A percentile compares a stretch with the other conserved stretches of the same genome.
Evolutionary conservation across 1,140 invertebrate species (phyloP).

Genomic region (Pissodes strobi): DNA sequence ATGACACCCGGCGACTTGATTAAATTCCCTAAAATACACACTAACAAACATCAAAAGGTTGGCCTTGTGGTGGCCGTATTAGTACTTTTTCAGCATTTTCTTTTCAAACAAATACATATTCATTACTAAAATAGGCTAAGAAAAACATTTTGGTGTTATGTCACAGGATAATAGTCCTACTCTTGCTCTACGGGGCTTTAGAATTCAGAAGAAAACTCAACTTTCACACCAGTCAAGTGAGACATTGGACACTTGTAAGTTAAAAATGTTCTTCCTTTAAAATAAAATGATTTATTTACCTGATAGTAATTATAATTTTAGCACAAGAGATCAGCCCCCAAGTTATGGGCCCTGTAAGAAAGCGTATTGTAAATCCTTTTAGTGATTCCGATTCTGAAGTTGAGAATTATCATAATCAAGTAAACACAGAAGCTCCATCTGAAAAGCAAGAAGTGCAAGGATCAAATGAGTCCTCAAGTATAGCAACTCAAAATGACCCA

Average conservation of each 20-base stretch:
- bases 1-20: background rate
- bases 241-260: constrained; percentile 42
- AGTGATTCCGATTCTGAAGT: constrained; percentile 51
- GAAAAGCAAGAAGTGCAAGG: background rate
- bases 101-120: background rate
- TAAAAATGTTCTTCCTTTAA: constrained; percentile 1
- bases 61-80: constrained; percentile 1
- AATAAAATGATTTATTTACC: background rate
- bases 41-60: constrained; percentile 12
- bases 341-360: background rate
- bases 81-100: background rate
- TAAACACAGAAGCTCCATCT: background rate
- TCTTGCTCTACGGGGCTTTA: constrained; percentile 45
- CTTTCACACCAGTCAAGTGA: constrained; percentile 36
- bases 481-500: constrained; percentile 18
- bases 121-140: background rate
- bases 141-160: constrained; percentile 25
- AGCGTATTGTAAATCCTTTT: constrained; percentile 40
- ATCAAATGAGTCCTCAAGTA: background rate
- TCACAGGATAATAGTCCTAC: constrained; percentile 39
- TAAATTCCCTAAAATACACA: constrained; percentile 9
- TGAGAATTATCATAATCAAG: constrained; percentile 28
- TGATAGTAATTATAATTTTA: constrained; percentile 20
- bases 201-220: constrained; percentile 48
- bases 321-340: constrained; percentile 14